Percentiles rank a stretch among this genome's conserved stretches.
phyloP scores from a whole-genome alignment of 2,113 vertebrate species.

The Spilogale gracilis region DNA sequence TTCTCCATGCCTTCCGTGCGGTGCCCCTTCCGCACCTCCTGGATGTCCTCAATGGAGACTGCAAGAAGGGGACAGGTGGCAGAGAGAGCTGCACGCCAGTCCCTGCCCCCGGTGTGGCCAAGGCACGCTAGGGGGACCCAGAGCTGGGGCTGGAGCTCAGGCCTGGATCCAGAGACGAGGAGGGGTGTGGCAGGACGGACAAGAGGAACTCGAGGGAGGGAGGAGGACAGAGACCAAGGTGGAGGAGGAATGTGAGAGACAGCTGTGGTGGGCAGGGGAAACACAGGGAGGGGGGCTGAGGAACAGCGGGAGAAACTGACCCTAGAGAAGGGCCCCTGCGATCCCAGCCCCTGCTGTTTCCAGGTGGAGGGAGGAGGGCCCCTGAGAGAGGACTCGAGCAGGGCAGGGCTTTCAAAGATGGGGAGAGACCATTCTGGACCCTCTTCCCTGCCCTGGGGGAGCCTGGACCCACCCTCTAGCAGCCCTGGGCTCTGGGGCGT shows the following conservation, averaged over 20 bases:
- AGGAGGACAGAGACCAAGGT: neutral
- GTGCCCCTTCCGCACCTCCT: slow-evolving; percentile 94
- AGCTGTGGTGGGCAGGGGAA: neutral
- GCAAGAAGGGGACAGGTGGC: neutral
- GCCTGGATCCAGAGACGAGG: neutral
- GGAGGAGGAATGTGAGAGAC: neutral
- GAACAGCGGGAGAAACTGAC: neutral
- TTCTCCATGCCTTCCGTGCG: slow-evolving; percentile 95
- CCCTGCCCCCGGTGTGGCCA: neutral
- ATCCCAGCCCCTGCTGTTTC: neutral
- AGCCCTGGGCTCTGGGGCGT: neutral
- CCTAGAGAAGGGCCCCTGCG: too few species aligned
- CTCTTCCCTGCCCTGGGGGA: neutral
- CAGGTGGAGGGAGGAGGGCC: too few species aligned
- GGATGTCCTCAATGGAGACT: slow-evolving; percentile 96
- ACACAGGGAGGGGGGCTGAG: neutral
- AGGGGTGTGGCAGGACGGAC: neutral
- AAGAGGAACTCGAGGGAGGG: rapidly evolving
- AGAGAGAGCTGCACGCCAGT: neutral
- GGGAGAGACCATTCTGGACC: neutral
- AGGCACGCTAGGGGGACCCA: neutral
- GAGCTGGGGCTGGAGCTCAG: neutral
- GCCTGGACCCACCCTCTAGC: neutral
- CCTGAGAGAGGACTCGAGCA: neutral
- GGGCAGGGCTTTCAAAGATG: neutral